phyloP scores from a whole-genome alignment of 2,888 invertebrate species.

The Anorthoa munda region DNA sequence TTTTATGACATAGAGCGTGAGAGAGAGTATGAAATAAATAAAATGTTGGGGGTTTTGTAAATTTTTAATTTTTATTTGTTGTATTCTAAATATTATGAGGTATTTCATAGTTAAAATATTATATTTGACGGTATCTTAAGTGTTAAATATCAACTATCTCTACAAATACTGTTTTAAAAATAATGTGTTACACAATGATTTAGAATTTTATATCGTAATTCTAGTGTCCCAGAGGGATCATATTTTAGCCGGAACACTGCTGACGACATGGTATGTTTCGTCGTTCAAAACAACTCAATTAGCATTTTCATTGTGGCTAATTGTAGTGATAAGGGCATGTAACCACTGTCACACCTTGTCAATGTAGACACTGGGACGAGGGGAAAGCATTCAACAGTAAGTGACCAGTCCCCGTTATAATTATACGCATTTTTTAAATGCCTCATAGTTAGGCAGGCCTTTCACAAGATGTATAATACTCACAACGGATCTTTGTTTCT shows the following conservation, averaged over 20 bases:
- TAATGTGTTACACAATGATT: slow-evolving; percentile 39
- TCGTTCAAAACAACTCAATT: slow-evolving; percentile 82
- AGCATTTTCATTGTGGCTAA: slow-evolving; percentile 82
- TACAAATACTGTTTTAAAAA: slow-evolving; percentile 10
- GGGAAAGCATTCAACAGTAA: slow-evolving; percentile 48
- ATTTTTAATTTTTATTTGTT: too few relatives aligned
- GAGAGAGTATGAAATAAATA: too few relatives aligned
- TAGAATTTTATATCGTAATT: slow-evolving; percentile 47
- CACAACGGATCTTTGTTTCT: too few relatives aligned
- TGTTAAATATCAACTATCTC: neutral
- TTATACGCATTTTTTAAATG: neutral
- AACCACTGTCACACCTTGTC: slow-evolving; percentile 81
- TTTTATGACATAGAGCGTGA: too few relatives aligned
- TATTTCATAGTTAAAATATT: too few relatives aligned
- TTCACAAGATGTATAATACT: too few relatives aligned
- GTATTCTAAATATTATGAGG: too few relatives aligned
- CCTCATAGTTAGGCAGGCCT: neutral
- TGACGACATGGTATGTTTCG: slow-evolving; percentile 76
- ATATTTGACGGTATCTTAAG: neutral
- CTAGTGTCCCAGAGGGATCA: slow-evolving; percentile 65
- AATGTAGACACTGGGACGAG: slow-evolving; percentile 58
- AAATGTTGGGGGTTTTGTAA: neutral
- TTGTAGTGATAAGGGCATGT: slow-evolving; percentile 78
- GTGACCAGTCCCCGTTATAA: neutral
- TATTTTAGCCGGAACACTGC: slow-evolving; percentile 69